A percentile compares a stretch with the other conserved stretches of the same genome.
These are phyloP conservation scores for Cynaeus angustus DNA, from an alignment of 2,888 invertebrate species.

Conservation along the genomic window DNA sequence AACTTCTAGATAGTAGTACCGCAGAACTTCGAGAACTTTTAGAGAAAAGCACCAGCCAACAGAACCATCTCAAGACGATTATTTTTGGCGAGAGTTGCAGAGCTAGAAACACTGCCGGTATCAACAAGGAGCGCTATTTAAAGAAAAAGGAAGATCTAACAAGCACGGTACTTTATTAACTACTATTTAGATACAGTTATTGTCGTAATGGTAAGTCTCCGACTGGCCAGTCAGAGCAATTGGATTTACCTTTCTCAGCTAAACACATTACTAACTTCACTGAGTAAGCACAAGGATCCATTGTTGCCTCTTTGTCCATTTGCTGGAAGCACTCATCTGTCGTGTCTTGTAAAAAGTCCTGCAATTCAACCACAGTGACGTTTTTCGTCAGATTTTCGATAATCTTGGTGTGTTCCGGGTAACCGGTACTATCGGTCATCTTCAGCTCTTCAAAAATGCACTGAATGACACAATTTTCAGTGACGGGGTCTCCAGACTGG, in stretches of 20 bases:
- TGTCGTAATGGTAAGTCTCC: slow-evolving; percentile 69
- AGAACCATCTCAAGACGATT: slow-evolving; percentile 28
- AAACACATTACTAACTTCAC: slow-evolving; percentile 69
- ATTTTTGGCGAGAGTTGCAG: slow-evolving; percentile 62
- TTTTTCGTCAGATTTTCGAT: slow-evolving; percentile 77
- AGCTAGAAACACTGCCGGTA: slow-evolving; percentile 49
- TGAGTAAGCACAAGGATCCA: slow-evolving; percentile 5
- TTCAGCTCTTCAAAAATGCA: slow-evolving; percentile 82
- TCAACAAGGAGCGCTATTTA: slow-evolving; percentile 56
- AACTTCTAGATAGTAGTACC: slow-evolving; percentile 73
- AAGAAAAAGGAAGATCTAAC: slow-evolving; percentile 72
- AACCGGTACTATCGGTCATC: slow-evolving; percentile 78
- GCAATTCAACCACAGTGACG: slow-evolving; percentile 77
- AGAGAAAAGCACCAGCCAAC: slow-evolving; percentile 57
- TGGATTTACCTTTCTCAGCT: slow-evolving; percentile 81
- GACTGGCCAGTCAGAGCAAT: slow-evolving; percentile 83
- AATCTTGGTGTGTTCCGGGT: slow-evolving; percentile 80
- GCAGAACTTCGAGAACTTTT: slow-evolving; percentile 74
- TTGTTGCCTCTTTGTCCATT: slow-evolving; percentile 53
- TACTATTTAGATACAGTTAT: slow-evolving; percentile 7
- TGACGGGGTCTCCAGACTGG: slow-evolving; percentile 4
- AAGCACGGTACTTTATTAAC: slow-evolving; percentile 68
- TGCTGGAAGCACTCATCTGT: slow-evolving; percentile 82
- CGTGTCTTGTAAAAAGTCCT: slow-evolving; percentile 78
- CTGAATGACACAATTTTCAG: slow-evolving; percentile 75